Base-by-base conservation (phyloP, 2,888 invertebrate genomes). In the Antheraea yamamai region DNA sequence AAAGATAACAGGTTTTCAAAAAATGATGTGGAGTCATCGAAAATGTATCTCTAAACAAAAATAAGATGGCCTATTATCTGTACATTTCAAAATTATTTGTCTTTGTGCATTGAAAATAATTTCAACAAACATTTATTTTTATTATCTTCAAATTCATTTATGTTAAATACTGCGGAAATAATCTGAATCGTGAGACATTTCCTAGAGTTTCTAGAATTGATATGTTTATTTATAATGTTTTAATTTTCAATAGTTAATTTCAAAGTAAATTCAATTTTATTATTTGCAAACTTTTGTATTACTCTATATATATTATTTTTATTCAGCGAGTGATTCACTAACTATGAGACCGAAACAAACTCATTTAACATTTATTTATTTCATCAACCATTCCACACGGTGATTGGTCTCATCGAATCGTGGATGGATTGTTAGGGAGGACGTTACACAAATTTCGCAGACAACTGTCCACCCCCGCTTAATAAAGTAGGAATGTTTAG, bases 401-500 rank as follows among this genome's bases (percentile, higher is more conserved):
- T 79, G 81, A 83, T 77, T 78, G 81, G 79, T 83, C 79, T 81
- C 86, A 85, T 89, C 81, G 85, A 83, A 84, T 84, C 78, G 85
- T 78, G 82, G 89, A 91, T 88, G 84, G 87, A 91, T 89, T 82
- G 87, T 79, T 81, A 78, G 82, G 80, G 80, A 80, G 81, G 82
- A 85, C 85, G 84, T 89, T 83, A 86, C 89, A 90, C 89, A 90
- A 89, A 91, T 92, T 88, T 87, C 79, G 82, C 77, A 87, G 88
- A 89, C 90, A 86, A 85, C 81, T 83, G 83, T 79, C 88, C 91
- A 90, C 91, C 91, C 88, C 90, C 92, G 91, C 91, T 77, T 88
- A 85, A 91, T 94, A 93, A 92, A 93, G 82, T 84, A 81, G 78
- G 79, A 81, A 82, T 84, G 86, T 91, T 93, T 91, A 94, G 86